phyloP scores from a whole-genome alignment of 1,140 invertebrate species.

The Oryzaephilus surinamensis region DNA sequence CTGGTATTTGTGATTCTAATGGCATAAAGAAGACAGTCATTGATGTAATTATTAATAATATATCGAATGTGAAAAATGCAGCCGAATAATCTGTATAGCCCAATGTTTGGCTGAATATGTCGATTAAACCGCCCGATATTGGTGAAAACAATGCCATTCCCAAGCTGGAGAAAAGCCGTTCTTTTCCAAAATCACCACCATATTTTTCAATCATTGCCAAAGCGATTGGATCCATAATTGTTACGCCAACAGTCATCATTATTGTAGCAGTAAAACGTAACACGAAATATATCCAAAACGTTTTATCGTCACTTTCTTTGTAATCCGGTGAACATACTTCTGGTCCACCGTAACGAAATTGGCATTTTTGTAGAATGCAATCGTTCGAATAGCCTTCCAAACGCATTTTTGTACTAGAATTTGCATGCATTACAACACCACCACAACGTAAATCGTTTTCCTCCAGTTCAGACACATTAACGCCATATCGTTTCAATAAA shows the following conservation, averaged over 20 bases:
- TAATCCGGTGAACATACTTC: conserved; percentile 64
- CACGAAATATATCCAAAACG: conserved; percentile 70
- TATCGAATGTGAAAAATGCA: conserved; percentile 65
- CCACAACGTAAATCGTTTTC: conserved; percentile 61
- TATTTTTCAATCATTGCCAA: conserved; percentile 69
- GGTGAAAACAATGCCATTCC: conserved; percentile 74
- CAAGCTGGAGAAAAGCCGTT: conserved; percentile 65
- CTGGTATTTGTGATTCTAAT: conserved; percentile 56
- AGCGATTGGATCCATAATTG: conserved; percentile 73
- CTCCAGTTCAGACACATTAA: conserved; percentile 57
- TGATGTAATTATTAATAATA: conserved; percentile 55
- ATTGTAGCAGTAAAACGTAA: conserved; percentile 62
- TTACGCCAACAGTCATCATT: conserved; percentile 63
- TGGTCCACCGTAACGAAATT: conserved; percentile 55
- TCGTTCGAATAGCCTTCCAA: conserved; percentile 36
- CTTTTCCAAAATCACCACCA: conserved; percentile 68
- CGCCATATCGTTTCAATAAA: conserved; percentile 46
- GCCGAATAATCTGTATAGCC: conserved; percentile 69
- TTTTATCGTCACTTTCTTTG: conserved; percentile 57
- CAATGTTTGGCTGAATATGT: conserved; percentile 47
- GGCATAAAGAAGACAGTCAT: conserved; percentile 60
- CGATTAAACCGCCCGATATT: conserved; percentile 65
- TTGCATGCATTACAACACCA: conserved; percentile 50
- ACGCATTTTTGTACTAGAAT: conserved; percentile 41
- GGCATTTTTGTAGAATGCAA: conserved; percentile 63